Evolutionary conservation across 2,113 vertebrate genomes (phyloP), one percentile per base, ranked within the genome.

Genomic region (Felis chaus): DNA sequence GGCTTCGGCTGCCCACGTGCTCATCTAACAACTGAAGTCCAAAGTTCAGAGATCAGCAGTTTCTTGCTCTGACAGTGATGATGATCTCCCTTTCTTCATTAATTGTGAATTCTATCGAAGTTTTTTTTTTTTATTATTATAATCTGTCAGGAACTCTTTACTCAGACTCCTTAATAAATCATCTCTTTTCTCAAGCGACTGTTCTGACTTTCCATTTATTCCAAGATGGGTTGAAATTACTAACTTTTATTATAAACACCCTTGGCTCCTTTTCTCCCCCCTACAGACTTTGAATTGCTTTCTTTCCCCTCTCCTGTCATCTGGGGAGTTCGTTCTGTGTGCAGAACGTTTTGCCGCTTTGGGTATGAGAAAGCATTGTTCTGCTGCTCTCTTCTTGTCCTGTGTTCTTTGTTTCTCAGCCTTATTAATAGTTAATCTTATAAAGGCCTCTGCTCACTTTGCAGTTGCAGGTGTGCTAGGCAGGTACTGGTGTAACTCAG

Each of bases 191-290:
- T 85, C 18, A 81, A 41, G 48, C 31, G 74, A 39, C 21, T 76
- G 76, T 91, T 78, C 39, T 92, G 91, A 91, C 36, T 94, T 79
- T 29, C 14, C 63, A 78, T 31, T 92, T 96, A 90, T 89, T 96
- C 92, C 15, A 39, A 53, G 66, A 73, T 48, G n/a, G 76, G 68
- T 57, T 63, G 33, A 66, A 95, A 95, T 93, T n/a, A 41, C 29
- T 3, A 4, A 76, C 48, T 90, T 87, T 94, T 61, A 48, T 74
- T 41, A 36, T 41, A 14, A 94, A 74, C 25, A 39, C 4, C 19
- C 25, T 66, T 61, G 5, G 1, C 21, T 82, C 13, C 65, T 36
- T 31, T 68, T 18, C 27, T 6, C 5, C 25, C 4, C 31, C 18
- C 15, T 48, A 41, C 7, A 69, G n/a, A 57, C 25, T 81, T 66